Percentiles rank a stretch among this genome's conserved stretches.
These are phyloP conservation scores for Bombus impatiens DNA, from an alignment of 1,140 invertebrate species.

Conservation along the genomic window DNA sequence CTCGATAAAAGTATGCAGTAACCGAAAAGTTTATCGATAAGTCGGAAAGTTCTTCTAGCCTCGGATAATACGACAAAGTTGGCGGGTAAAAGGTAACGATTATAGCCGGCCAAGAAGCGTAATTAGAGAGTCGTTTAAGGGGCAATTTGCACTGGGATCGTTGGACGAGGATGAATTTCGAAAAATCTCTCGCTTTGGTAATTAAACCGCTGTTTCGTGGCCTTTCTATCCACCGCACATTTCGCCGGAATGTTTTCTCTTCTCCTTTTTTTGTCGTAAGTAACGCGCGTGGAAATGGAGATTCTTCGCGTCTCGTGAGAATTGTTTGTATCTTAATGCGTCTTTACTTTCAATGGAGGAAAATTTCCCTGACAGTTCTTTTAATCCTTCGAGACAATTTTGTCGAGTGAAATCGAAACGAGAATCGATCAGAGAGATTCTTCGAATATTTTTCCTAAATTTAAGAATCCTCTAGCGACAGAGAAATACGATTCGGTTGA, in stretches of 20 bases:
- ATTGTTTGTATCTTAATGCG: too few relatives aligned
- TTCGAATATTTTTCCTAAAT: too few relatives aligned
- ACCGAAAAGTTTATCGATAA: conserved; percentile 46
- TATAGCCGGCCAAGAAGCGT: conserved; percentile 11
- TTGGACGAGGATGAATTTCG: background rate
- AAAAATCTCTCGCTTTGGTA: background rate
- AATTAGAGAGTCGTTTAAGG: conserved; percentile 46
- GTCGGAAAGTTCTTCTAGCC: conserved; percentile 31
- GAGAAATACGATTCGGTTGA: too few relatives aligned
- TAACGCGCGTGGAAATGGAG: too few relatives aligned
- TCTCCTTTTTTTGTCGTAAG: background rate
- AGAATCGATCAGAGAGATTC: too few relatives aligned
- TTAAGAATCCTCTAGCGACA: too few relatives aligned
- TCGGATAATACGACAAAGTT: background rate
- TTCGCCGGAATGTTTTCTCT: background rate
- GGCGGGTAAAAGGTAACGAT: conserved; percentile 11
- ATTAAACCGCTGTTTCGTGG: conserved; percentile 7
- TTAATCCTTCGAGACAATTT: too few relatives aligned
- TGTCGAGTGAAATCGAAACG: too few relatives aligned
- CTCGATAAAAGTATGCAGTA: conserved; percentile 36
- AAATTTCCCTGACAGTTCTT: too few relatives aligned
- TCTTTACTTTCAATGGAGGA: too few relatives aligned
- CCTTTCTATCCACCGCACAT: background rate
- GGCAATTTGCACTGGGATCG: conserved; percentile 11
- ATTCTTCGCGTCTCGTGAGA: too few relatives aligned